Evolutionary conservation across 2,888 invertebrate species (phyloP), one percentile per base, ranked within the genome.

Genomic region (Ophioninae sp.): DNA sequence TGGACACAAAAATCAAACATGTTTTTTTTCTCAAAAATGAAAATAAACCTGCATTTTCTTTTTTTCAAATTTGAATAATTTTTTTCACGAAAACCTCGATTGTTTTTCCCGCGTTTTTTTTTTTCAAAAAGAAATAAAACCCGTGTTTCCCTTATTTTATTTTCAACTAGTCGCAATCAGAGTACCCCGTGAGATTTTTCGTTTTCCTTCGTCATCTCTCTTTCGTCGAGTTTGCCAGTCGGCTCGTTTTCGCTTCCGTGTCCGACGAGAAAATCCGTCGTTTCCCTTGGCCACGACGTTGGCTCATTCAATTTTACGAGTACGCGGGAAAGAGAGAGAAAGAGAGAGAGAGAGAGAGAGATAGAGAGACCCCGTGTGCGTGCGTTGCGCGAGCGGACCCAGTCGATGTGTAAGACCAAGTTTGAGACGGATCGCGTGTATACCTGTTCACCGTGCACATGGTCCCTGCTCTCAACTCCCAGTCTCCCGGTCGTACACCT

Each of bases 181-280:
- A 72, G 69, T 44, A 72, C n/a, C n/a, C 72, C 64, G 75, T 44
- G 61, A 61, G 69, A 51, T 71, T 78, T 71, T 78, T 63, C 63
- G 51, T 61, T 59, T 59, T 10, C n/a, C 41, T 68, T 13, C 37
- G 10, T 59, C n/a, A 10, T 51, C 44, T 20, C 68, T 23, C 61
- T 69, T 56, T 41, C 82, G 63, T 37, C 17, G 22, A 2, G 17
- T 63, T n/a, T 9, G 22, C 20, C 51, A n/a, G n/a, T n/a, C n/a
- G n/a, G 65, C 44, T 13, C 22, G 44, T 59, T 51, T 74, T 67
- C 59, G 68, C 81, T 84, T 84, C 87, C 86, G 85, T 82, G 79
- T 88, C 84, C 85, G 85, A 86, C n/a, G n/a, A 83, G 86, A 87
- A 87, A 87, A 83, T 79, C 61, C 51, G 63, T 64, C 51, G 30